Percentiles rank a stretch among this genome's conserved stretches.
These are phyloP conservation scores for Lasioglossum baleicum DNA, from an alignment of 1,140 invertebrate genomes.

Conservation along the genomic window DNA sequence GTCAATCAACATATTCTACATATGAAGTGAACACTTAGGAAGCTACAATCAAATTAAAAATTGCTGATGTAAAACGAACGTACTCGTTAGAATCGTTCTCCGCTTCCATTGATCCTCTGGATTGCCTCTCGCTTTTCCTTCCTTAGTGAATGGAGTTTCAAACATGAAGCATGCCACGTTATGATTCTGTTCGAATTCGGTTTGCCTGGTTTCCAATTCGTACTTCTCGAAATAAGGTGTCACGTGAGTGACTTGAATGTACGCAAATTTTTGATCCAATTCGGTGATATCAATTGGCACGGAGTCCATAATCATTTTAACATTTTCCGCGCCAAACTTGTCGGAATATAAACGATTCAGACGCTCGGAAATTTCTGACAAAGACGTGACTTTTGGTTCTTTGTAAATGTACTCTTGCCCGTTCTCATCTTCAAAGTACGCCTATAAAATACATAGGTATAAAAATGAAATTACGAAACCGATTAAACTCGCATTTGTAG, in stretches of 20 bases:
- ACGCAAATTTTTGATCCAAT: constrained; percentile 90
- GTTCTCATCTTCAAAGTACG: constrained; percentile 95
- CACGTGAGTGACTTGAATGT: constrained; percentile 95
- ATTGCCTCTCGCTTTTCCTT: constrained; percentile 88
- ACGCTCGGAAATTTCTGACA: constrained; percentile 95
- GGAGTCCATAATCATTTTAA: constrained; percentile 96
- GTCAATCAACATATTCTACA: neutral
- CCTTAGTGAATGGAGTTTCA: constrained; percentile 94
- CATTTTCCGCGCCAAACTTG: constrained; percentile 91
- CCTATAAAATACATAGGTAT: constrained; percentile 80
- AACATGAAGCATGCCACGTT: constrained; percentile 94
- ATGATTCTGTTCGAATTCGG: constrained; percentile 93
- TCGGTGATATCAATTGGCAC: constrained; percentile 88
- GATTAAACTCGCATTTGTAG: constrained; percentile 13
- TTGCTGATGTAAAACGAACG: constrained; percentile 43
- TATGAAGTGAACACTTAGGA: no score
- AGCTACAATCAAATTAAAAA: no score
- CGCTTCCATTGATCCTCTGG: constrained; percentile 94
- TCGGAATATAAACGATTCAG: constrained; percentile 88
- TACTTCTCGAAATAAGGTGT: constrained; percentile 88
- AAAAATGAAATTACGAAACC: constrained; percentile 39
- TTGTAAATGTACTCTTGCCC: constrained; percentile 96
- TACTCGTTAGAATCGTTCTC: constrained; percentile 91
- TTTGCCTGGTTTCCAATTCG: constrained; percentile 83
- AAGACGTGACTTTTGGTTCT: constrained; percentile 95